Evolutionary conservation across 2,888 invertebrate species (phyloP), one percentile per base, ranked within the genome.

Genomic region (Lithophane semibrunnea): DNA sequence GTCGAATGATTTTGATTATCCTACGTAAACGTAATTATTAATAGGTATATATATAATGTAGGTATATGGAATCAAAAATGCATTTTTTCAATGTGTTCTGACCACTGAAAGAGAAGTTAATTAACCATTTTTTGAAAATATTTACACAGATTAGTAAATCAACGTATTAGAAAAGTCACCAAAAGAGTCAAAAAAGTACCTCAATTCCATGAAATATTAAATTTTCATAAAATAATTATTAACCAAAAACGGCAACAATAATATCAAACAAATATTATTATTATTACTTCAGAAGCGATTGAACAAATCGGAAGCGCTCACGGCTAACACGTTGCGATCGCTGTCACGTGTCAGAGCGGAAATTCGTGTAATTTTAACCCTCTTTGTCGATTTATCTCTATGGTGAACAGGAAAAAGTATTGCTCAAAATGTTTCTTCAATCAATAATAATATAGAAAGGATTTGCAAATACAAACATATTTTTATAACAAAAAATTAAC

Each of bases 311-410:
- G 69, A 76, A 84, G 13, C 58, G 70, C 82, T 70, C 61, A 56
- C 52, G 70, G 80, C 75, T 70, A 67, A 70, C 68, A 75, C 61
- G 73, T 9, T 67, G 29, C 52, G 77, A 75, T 75, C 65, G 37
- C 63, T 64, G 68, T 75, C 82, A 75, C 75, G 75, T 82, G 75
- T 60, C 56, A 42, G 24, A 76, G 60, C 64, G 73, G 64, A 80
- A 82, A 82, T 82, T 73, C 72, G 44, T 65, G 69, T 79, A 72
- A 77, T 75, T 72, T 47, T 58, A 84, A 73, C 63, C 61, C 24
- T 64, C 73, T 79, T 73, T 68, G 69, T 72, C 72, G 12, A 74
- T 65, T 66, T 68, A 49, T 70, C 58, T 77, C 47, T 56, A 54
- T n/a, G 29, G 16, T 9, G 49, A 44, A 47, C 37, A 54, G 47